Conservation (phyloP, 2,888 invertebrate species). For the Mythimna ferrago region DNA sequence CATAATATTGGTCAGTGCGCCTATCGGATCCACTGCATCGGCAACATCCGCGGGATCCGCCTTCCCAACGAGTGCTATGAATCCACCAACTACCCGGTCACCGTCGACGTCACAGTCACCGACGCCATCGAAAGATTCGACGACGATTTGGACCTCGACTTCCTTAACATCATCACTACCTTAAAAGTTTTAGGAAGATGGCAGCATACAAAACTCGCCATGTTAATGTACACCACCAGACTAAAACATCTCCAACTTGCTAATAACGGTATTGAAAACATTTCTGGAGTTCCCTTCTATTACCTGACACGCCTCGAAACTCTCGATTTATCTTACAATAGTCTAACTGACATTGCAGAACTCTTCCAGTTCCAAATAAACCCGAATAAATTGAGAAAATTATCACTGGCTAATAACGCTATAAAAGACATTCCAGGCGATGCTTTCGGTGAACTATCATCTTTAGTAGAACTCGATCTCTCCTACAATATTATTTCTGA, state of each 20-base stretch:
- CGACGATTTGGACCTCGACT: conserved; percentile 66
- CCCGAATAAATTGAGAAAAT: conserved; percentile 74
- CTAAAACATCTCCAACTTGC: conserved; percentile 74
- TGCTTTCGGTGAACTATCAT: conserved; percentile 76
- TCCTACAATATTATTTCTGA: conserved; percentile 78
- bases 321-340: conserved; percentile 79
- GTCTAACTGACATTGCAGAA: conserved; percentile 71
- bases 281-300: conserved; percentile 75
- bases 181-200: conserved; percentile 74
- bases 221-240: conserved; percentile 75
- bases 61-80: conserved; percentile 76
- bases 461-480: conserved; percentile 80
- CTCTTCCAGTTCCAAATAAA: conserved; percentile 77
- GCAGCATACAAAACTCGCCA: conserved; percentile 72
- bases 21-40: conserved; percentile 74
- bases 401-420: conserved; percentile 76
- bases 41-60: conserved; percentile 68
- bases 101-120: conserved; percentile 75
- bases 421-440: conserved; percentile 73
- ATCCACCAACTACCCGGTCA: conserved; percentile 77
- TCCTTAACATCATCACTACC: conserved; percentile 75
- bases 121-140: conserved; percentile 74
- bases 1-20: conserved; percentile 70
- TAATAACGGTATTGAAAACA: conserved; percentile 72
- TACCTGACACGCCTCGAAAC: conserved; percentile 73